These are phyloP conservation scores for Chrysogorgia sp. DNA, from an alignment of 92 coral and sea anemone species.

Conservation along the genomic window DNA sequence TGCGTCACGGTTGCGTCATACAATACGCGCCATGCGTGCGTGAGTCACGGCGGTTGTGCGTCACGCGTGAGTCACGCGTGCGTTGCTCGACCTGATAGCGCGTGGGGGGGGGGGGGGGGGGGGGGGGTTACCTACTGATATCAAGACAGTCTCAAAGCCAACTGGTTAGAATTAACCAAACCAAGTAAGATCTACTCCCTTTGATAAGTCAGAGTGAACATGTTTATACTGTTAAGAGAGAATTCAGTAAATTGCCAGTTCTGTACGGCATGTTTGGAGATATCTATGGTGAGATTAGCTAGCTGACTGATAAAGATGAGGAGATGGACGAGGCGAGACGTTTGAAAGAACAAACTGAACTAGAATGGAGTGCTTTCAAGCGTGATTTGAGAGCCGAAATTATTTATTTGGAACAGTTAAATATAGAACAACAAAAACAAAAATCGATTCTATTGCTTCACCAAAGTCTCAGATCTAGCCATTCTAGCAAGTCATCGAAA, in stretches of 20 bases:
- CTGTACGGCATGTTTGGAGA: constrained; percentile 9
- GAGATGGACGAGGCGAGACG: neutral
- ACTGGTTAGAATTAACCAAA: constrained; percentile 11
- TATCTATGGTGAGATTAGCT: constrained; percentile 14
- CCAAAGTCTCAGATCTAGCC: constrained; percentile 8
- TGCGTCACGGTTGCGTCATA: no score
- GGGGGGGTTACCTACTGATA: no score
- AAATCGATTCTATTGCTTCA: neutral
- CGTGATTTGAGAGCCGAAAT: constrained; percentile 1
- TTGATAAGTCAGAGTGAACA: constrained; percentile 13
- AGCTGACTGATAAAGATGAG: constrained; percentile 1
- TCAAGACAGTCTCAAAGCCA: neutral
- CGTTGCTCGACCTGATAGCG: no score
- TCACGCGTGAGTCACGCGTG: no score
- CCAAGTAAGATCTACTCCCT: constrained; percentile 9
- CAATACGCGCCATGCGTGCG: no score
- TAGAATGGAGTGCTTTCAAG: neutral
- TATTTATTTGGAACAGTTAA: neutral
- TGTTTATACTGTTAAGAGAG: constrained; percentile 1
- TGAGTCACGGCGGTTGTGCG: no score
- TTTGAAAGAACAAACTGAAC: neutral
- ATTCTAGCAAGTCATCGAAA: neutral
- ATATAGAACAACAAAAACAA: constrained; percentile 12
- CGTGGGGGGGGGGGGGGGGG: no score
- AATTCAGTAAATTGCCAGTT: constrained; percentile 22